These are phyloP conservation scores for Phthorimaea operculella DNA, from an alignment of 1,140 invertebrate genomes.

Conservation along the genomic window DNA sequence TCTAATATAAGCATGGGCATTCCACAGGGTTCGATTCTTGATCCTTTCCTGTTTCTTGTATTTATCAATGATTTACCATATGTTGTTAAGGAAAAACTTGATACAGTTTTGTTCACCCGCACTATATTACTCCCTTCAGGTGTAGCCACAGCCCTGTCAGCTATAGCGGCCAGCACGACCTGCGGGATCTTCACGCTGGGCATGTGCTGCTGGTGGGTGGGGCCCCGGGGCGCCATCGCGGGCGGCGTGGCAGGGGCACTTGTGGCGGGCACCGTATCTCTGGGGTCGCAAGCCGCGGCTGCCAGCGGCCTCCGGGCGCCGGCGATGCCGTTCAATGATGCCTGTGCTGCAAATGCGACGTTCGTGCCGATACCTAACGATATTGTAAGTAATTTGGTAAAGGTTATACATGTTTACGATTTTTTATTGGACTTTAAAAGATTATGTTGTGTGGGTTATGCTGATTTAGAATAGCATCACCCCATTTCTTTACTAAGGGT, in stretches of 20 bases:
- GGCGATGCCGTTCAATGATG: slow-evolving; percentile 24
- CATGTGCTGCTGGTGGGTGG: slow-evolving; percentile 86
- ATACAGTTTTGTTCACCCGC: too few relatives aligned
- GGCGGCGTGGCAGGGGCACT: slow-evolving; percentile 70
- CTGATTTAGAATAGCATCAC: too few relatives aligned
- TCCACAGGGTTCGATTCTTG: too few relatives aligned
- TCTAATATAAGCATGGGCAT: too few relatives aligned
- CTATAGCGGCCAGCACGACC: slow-evolving; percentile 85
- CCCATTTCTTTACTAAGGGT: too few relatives aligned
- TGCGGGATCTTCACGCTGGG: slow-evolving; percentile 88
- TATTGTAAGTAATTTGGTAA: slow-evolving; percentile 5
- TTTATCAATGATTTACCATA: too few relatives aligned
- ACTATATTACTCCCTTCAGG: too few relatives aligned
- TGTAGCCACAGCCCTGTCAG: slow-evolving; percentile 81
- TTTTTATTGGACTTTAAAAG: too few relatives aligned
- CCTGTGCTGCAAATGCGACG: slow-evolving; percentile 31
- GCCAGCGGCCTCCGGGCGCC: slow-evolving; percentile 37
- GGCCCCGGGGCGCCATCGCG: slow-evolving; percentile 72
- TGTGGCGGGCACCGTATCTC: slow-evolving; percentile 68
- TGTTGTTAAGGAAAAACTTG: too few relatives aligned
- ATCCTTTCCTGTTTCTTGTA: too few relatives aligned
- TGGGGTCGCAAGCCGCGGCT: slow-evolving; percentile 65
- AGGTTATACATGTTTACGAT: too few relatives aligned
- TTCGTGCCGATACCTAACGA: slow-evolving; percentile 2
- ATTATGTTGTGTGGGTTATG: too few relatives aligned